These are phyloP conservation scores for Morphnarchus princeps DNA, from an alignment of 2,113 vertebrate species.

Conservation along the genomic window DNA sequence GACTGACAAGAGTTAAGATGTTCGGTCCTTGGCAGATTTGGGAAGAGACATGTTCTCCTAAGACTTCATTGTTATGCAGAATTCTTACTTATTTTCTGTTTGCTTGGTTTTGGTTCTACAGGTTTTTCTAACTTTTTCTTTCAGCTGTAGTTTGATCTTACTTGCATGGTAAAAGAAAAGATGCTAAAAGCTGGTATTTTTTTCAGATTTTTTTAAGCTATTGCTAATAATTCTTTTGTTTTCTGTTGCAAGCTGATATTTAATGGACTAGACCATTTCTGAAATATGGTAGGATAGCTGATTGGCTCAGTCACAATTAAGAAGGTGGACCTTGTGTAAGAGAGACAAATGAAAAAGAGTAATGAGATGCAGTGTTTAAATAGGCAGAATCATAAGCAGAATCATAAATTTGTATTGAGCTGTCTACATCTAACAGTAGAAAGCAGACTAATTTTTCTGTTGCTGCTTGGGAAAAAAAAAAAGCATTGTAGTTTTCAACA, in stretches of 20 bases:
- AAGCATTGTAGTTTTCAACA: not conserved
- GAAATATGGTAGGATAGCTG: not conserved
- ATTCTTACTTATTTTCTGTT: not conserved
- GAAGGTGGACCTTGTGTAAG: not conserved
- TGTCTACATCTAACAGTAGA: not conserved
- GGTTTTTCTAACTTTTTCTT: conserved; percentile 55
- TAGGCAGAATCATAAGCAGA: not conserved
- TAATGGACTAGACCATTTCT: not conserved
- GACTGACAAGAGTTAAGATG: not conserved
- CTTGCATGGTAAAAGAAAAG: conserved; percentile 29
- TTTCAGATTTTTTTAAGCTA: not conserved
- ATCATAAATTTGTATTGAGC: not conserved
- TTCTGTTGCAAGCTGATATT: not conserved
- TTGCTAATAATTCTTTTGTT: not conserved
- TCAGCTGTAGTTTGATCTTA: conserved; percentile 32
- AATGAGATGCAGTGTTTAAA: not conserved
- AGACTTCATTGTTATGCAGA: not conserved
- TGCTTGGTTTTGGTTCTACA: conserved; percentile 17
- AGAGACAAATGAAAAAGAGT: not conserved
- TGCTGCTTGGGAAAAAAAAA: not conserved
- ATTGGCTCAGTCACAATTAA: not conserved
- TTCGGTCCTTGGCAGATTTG: conserved; percentile 30
- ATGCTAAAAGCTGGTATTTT: not conserved
- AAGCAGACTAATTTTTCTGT: not conserved
- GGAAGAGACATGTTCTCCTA: conserved; percentile 20